Base-by-base conservation (phyloP, 2,888 invertebrate species). In the Gymnosoma rotundatum region DNA sequence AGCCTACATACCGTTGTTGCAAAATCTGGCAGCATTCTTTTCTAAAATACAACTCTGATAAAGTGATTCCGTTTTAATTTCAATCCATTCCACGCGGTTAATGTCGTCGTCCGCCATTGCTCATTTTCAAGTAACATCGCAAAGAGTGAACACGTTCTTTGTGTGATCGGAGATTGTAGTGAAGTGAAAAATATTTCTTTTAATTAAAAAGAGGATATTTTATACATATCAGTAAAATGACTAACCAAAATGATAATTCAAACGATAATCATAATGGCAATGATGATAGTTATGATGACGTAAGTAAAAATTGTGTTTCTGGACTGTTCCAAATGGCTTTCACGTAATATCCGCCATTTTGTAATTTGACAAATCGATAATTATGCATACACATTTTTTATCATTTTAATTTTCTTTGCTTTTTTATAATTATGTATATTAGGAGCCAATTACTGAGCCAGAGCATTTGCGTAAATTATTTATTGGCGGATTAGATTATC, bases 401-500 rank as follows among this genome's bases (percentile, higher is more conserved):
- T 5, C 32, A 48, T 70, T 64, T 56, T 20, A 18, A 20, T 18
- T 69, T 18, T 20, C 16, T 16, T 9, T 16, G n/a, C 52, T 14
- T 38, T 20, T 70, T 70, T 36, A 16, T 32, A 32, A 32, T 7
- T 32, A 5, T 70, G 3, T 42, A 52, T 81, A 2, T 20, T 3
- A 88, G 78, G 82, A 91, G 87, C 89, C 89, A 75, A 91, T 92
- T 83, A 90, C 90, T 20, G 92, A 92, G 84, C 90, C 91, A 0
- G 97, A 97, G 91, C 96, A 97, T 90, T 94, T 97, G 87, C 93
- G 98, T 60, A 99, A 99, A 91, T 93, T 99, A 63, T 99, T 99
- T 90, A 98, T 99, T 90, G 99, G 99, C 18, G 98, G 98, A 8
- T 93, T 99, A 76, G 98, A 98, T 91, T 98, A 98, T 91, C 95